Conservation (phyloP, 1,140 invertebrate species). For the Eupristina koningsbergeri region DNA sequence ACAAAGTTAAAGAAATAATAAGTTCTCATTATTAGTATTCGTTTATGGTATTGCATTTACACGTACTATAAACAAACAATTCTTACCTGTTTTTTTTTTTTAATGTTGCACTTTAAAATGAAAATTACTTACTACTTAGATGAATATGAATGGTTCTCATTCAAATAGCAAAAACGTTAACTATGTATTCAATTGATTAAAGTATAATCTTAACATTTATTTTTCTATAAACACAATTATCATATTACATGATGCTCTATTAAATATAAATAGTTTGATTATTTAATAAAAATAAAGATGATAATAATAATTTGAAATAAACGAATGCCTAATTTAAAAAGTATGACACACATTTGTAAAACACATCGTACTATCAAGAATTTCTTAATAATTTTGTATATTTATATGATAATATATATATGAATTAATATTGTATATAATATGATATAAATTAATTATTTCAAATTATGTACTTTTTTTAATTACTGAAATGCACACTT, state of each 20-base stretch:
- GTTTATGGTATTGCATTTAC: neutral
- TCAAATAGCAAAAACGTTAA: neutral
- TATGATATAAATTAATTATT: too few species aligned
- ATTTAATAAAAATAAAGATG: slow-evolving; percentile 1
- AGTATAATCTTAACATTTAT: too few species aligned
- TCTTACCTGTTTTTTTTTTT: slow-evolving; percentile 5
- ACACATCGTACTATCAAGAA: neutral
- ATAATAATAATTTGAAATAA: neutral
- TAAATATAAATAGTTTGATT: slow-evolving; percentile 14
- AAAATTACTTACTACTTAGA: neutral
- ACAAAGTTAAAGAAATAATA: neutral
- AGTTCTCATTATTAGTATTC: neutral
- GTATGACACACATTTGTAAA: neutral
- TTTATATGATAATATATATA: too few species aligned
- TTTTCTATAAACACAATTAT: too few species aligned
- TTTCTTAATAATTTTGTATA: neutral
- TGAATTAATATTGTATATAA: too few species aligned
- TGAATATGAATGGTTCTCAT: neutral
- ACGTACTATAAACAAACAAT: neutral
- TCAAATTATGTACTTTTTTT: too few species aligned
- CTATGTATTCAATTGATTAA: neutral
- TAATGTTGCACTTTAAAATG: slow-evolving; percentile 11
- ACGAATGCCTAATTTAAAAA: neutral
- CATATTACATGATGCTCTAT: neutral
- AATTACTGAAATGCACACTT: neutral